Conservation (phyloP, 2,888 invertebrate species). For the Allolobophora icterica region DNA sequence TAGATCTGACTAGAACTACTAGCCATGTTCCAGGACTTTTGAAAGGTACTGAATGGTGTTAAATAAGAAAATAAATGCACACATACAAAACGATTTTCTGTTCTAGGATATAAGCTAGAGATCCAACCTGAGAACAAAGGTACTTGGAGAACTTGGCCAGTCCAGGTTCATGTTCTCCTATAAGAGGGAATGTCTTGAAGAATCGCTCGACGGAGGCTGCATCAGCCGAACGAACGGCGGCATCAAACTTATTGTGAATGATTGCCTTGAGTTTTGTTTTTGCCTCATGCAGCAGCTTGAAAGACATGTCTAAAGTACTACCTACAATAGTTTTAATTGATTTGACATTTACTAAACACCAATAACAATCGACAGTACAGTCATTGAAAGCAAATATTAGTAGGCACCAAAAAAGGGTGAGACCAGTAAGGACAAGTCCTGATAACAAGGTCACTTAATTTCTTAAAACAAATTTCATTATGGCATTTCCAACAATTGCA, state of each 20-base stretch:
- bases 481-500: too few relatives aligned
- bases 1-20: background rate
- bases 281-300: slow-evolving; percentile 78
- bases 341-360: background rate
- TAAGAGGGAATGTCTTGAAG: slow-evolving; percentile 93
- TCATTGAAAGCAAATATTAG: too few relatives aligned
- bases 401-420: background rate
- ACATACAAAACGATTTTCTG: background rate
- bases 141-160: slow-evolving; percentile 85
- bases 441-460: too few relatives aligned
- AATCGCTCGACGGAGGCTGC: slow-evolving; percentile 69
- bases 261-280: slow-evolving; percentile 75
- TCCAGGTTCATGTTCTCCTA: slow-evolving; percentile 89
- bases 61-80: background rate
- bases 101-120: background rate
- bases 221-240: slow-evolving; percentile 48
- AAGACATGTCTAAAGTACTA: slow-evolving; percentile 76
- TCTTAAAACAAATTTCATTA: too few relatives aligned
- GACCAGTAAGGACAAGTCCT: too few relatives aligned
- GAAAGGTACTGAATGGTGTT: too few relatives aligned
- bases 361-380: too few relatives aligned
- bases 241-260: slow-evolving; percentile 72
- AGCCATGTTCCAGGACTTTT: too few relatives aligned
- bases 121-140: slow-evolving; percentile 76
- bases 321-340: slow-evolving; percentile 61